phyloP scores from a whole-genome alignment of 2,797 vertebrate species.

The Chloroceryle inda region DNA sequence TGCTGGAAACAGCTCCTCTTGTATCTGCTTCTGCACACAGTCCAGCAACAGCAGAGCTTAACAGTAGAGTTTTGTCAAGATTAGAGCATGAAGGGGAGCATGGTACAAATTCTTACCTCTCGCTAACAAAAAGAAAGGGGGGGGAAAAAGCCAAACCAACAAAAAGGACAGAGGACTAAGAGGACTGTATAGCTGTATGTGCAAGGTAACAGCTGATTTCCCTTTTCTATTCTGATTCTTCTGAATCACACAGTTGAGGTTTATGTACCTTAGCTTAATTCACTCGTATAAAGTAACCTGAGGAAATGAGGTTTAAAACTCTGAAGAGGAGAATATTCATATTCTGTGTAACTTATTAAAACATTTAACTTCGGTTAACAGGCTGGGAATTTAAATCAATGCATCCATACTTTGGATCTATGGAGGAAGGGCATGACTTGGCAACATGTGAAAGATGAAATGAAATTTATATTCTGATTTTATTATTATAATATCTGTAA shows the following conservation, averaged over 20 bases:
- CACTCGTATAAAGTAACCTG: not conserved
- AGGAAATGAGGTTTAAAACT: not conserved
- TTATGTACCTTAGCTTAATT: slow-evolving; percentile 1
- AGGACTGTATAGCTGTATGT: not conserved
- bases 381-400: not conserved
- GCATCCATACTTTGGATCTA: not conserved
- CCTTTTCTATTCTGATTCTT: not conserved
- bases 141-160: not conserved
- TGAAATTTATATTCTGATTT: not conserved
- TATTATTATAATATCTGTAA: not conserved
- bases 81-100: slow-evolving; percentile 72
- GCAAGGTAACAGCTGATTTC: slow-evolving; percentile 63
- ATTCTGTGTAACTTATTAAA: not conserved
- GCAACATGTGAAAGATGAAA: not conserved
- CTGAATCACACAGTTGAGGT: not conserved
- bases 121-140: not conserved
- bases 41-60: slow-evolving; percentile 43
- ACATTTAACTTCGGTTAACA: not conserved
- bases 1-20: slow-evolving; percentile 55
- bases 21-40: slow-evolving; percentile 57
- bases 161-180: slow-evolving; percentile 40
- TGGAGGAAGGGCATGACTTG: not conserved
- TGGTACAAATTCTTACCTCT: slow-evolving; percentile 38
- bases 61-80: slow-evolving; percentile 79
- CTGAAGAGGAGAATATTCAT: not conserved